These are phyloP conservation scores for Acleris literana DNA, from an alignment of 2,888 invertebrate species.

Conservation along the genomic window DNA sequence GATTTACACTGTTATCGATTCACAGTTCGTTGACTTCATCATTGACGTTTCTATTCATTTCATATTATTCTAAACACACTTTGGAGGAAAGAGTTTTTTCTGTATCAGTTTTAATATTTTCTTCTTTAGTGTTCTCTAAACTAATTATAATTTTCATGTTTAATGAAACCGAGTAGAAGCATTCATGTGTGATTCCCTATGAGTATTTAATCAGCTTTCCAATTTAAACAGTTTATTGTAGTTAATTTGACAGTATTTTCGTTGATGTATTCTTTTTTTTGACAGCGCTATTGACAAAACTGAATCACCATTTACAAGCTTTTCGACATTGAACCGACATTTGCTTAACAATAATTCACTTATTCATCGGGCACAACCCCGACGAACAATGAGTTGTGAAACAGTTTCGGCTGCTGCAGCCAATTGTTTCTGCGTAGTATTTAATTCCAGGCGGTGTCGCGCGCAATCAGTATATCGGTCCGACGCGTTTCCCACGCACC, in stretches of 20 bases:
- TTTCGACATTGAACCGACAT: constrained; percentile 32
- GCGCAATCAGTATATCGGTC: constrained; percentile 47
- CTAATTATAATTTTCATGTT: too few relatives aligned
- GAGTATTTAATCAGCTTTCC: too few relatives aligned
- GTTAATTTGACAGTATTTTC: too few relatives aligned
- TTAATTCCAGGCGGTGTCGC: constrained; percentile 48
- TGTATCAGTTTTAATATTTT: too few relatives aligned
- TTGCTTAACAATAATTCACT: constrained; percentile 20
- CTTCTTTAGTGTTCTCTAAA: too few relatives aligned
- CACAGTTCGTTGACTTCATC: constrained; percentile 30
- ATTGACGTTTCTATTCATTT: constrained; percentile 15
- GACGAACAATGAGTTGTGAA: constrained; percentile 50
- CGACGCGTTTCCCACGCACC: too few relatives aligned
- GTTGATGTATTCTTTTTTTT: too few relatives aligned
- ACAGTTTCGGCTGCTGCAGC: constrained; percentile 50
- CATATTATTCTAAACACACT: too few relatives aligned
- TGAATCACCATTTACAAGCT: neutral
- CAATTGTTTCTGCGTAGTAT: constrained; percentile 56
- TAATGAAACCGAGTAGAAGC: too few relatives aligned
- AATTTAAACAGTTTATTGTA: too few relatives aligned
- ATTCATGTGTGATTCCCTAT: too few relatives aligned
- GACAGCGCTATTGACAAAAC: neutral
- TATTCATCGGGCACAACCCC: constrained; percentile 19
- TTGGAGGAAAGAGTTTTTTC: too few relatives aligned
- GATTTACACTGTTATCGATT: constrained; percentile 32